Conservation (phyloP, 2,888 invertebrate species). For the Macrophya alboannulata region DNA sequence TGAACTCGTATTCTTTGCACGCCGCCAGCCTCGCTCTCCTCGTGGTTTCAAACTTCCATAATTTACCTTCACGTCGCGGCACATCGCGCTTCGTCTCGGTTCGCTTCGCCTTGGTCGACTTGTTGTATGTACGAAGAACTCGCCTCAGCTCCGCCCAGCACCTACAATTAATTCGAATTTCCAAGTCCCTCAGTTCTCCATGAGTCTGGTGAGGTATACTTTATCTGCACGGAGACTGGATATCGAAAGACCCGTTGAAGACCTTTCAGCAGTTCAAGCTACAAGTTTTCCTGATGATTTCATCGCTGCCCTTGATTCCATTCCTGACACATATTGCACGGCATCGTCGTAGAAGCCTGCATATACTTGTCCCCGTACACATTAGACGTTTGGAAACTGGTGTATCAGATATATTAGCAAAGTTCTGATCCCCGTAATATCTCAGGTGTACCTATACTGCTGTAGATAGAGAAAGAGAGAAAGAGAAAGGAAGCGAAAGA, state of each 20-base stretch:
- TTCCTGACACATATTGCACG: background rate
- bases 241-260: background rate
- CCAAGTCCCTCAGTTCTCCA: background rate
- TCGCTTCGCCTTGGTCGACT: conserved; percentile 15
- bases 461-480: conserved; percentile 28
- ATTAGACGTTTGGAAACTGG: conserved; percentile 14
- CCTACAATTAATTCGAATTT: conserved; percentile 19
- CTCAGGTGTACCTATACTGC: conserved; percentile 21
- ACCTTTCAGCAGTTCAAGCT: background rate
- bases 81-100: conserved; percentile 29
- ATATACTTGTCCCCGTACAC: background rate
- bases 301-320: background rate
- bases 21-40: background rate
- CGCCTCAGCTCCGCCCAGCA: background rate
- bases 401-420: conserved; percentile 53
- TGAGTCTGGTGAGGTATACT: background rate
- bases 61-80: conserved; percentile 27
- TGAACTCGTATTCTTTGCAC: conserved; percentile 51
- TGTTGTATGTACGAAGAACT: conserved; percentile 12
- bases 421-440: conserved; percentile 51
- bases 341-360: background rate
- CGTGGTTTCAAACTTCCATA: conserved; percentile 39
- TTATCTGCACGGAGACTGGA: background rate
- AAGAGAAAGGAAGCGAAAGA: conserved; percentile 37
- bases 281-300: background rate